Base-by-base conservation (phyloP, 2,888 invertebrate genomes). In the Drosophila neotestacea region DNA sequence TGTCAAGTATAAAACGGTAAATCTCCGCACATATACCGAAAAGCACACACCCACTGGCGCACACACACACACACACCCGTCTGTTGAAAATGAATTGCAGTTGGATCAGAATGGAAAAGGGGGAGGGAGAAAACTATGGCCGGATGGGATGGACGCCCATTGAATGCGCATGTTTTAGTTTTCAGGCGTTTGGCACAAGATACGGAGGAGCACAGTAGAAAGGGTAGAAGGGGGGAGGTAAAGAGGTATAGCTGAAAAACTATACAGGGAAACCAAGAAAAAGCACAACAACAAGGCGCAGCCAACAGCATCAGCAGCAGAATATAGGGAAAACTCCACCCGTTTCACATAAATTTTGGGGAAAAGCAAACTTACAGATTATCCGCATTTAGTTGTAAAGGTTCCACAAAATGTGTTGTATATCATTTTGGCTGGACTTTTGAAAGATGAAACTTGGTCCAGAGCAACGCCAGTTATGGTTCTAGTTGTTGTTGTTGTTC, bases 1-100 rank as follows among this genome's bases (percentile, higher is more conserved):
- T 92, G 92, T 92, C 92, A 92, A 92, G 92, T 89, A 91, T 91
- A 92, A 92, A 91, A 92, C 91, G 92, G 92, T 92, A 92, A 92
- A 92, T 92, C 92, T 92, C 91, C 88, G 90, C 90, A 90, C 90
- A 88, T 83, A 78, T 61, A 79, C 77, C 64, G 63, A 72, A 55
- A 44, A 70, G 51, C 81, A 65, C 73, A 73, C 78, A 79, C 64
- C 63, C 69, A 78, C 70, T 73, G 59, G 69, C 52, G 71, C 68
- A 78, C 66, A 52, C 59, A 51, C 60, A 65, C 65, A 66, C 59
- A 77, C 63, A 79, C 64, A 70, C 70, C 63, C 70, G 70, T 70
- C 84, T 76, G 81, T 68, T 83, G 67, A 77, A 86, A 85, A 88
- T 88, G 84, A 85, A 88, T 86, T 86, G 89, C 84, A 88, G 84